These are phyloP conservation scores for Seladonia tumulorum DNA, from an alignment of 2,888 invertebrate species.

Conservation along the genomic window DNA sequence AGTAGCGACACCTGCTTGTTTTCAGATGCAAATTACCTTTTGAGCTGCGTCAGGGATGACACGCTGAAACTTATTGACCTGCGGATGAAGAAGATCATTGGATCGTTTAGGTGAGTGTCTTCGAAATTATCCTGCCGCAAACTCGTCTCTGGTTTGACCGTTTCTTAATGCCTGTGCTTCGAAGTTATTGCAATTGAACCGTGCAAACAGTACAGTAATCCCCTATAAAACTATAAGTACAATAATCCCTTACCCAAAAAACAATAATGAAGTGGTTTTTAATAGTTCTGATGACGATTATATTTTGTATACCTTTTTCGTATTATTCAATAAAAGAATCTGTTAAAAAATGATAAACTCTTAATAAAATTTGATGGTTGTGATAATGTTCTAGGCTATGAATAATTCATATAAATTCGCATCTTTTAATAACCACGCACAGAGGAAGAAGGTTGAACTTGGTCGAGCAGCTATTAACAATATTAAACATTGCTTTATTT, in stretches of 20 bases:
- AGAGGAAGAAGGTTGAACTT: not conserved
- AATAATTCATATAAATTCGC: too few species aligned
- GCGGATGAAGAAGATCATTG: constrained; percentile 95
- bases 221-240: too few species aligned
- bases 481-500: not conserved
- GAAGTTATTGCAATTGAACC: not conserved
- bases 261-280: too few species aligned
- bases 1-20: constrained; percentile 76
- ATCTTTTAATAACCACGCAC: too few species aligned
- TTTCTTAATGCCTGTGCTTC: not conserved
- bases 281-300: too few species aligned
- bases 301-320: too few species aligned
- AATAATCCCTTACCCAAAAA: too few species aligned
- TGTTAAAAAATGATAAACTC: too few species aligned
- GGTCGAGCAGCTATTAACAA: not conserved
- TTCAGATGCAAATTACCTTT: constrained; percentile 94
- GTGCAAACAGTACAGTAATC: too few species aligned
- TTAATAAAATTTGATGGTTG: too few species aligned
- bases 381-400: too few species aligned
- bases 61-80: constrained; percentile 97
- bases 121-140: not conserved
- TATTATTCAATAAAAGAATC: too few species aligned
- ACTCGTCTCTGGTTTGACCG: not conserved
- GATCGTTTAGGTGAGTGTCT: constrained; percentile 92
- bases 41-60: constrained; percentile 98